These are phyloP conservation scores for Antitype chi DNA, from an alignment of 2,888 invertebrate genomes.

Conservation along the genomic window DNA sequence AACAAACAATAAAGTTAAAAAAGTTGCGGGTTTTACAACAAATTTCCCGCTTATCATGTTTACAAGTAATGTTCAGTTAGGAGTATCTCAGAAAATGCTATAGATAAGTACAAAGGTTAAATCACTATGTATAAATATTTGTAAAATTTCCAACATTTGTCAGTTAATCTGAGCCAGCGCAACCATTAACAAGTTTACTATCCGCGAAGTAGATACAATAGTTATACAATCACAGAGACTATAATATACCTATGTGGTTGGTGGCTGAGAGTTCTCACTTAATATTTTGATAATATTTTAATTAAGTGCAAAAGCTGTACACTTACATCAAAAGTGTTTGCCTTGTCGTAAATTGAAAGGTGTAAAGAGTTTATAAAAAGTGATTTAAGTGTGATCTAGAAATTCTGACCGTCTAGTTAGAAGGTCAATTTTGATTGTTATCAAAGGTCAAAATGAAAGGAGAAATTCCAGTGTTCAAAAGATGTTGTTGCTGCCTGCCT, in stretches of 20 bases:
- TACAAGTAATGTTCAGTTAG: background rate
- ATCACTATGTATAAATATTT: slow-evolving; percentile 5
- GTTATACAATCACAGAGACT: background rate
- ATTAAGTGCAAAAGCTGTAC: background rate
- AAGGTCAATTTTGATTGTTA: too few relatives aligned
- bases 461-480: slow-evolving; percentile 69
- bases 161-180: slow-evolving; percentile 25
- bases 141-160: background rate
- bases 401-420: too few relatives aligned
- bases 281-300: background rate
- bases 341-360: background rate
- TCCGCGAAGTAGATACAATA: slow-evolving; percentile 1
- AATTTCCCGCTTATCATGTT: slow-evolving; percentile 31
- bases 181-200: slow-evolving; percentile 16
- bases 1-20: background rate
- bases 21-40: background rate
- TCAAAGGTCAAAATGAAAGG: slow-evolving; percentile 24
- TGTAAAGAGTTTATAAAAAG: background rate
- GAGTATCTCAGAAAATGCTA: background rate
- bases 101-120: slow-evolving; percentile 4
- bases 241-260: background rate
- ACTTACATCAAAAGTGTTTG: background rate
- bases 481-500: slow-evolving; percentile 77
- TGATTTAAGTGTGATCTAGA: background rate
- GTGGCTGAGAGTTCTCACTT: background rate